Conservation (phyloP, 2,797 vertebrate species). For the Remorina albescens region DNA sequence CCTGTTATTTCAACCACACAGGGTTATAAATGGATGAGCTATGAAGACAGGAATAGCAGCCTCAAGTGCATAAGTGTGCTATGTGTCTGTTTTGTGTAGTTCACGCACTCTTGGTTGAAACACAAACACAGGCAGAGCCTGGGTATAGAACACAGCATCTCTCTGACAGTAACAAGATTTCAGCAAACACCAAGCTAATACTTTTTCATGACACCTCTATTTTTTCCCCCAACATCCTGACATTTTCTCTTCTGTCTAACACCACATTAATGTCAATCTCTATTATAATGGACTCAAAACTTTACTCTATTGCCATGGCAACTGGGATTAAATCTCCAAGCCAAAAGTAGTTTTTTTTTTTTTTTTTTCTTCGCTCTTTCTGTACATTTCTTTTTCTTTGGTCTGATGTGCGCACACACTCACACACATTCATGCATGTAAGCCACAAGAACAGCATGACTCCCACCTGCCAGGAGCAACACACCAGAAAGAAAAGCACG, state of each 20-base stretch:
- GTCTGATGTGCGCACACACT: neutral
- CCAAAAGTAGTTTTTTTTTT: conserved; percentile 5
- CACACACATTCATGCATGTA: neutral
- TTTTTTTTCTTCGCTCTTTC: neutral
- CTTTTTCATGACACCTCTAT: conserved; percentile 5
- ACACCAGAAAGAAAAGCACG: conserved; percentile 18
- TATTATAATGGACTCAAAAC: conserved; percentile 32
- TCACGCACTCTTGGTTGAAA: neutral
- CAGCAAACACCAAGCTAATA: conserved; percentile 30
- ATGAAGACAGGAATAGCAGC: neutral
- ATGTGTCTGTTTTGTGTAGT: neutral
- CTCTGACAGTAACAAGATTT: conserved; percentile 24
- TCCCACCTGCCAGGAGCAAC: conserved; percentile 27
- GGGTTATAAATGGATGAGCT: neutral
- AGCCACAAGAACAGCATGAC: conserved; percentile 28
- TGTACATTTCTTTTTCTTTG: neutral
- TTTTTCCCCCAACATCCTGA: conserved; percentile 20
- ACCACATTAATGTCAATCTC: conserved; percentile 42
- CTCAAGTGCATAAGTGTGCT: neutral
- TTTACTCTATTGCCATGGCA: conserved; percentile 58
- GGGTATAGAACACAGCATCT: neutral
- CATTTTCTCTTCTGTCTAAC: conserved; percentile 35
- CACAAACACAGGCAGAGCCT: neutral
- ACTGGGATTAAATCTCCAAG: conserved; percentile 43
- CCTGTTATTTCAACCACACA: neutral